A percentile compares a stretch with the other conserved stretches of the same genome.
These are phyloP conservation scores for Clarias fuscus DNA, from an alignment of 2,797 vertebrate genomes.

Conservation along the genomic window DNA sequence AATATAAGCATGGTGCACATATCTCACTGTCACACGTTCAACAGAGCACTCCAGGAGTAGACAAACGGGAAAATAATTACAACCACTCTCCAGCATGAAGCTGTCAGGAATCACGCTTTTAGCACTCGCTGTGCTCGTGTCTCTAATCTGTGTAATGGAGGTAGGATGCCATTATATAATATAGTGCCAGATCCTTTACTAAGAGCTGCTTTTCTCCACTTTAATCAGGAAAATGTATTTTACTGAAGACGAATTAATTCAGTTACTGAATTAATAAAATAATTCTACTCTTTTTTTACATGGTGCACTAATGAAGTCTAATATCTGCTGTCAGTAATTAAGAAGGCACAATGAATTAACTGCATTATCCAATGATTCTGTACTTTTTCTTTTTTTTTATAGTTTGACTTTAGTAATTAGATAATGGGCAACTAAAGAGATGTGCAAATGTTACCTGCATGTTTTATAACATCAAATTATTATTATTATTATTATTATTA, in stretches of 20 bases:
- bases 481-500: no score
- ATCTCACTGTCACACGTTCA: constrained; percentile 25
- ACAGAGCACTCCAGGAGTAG: not conserved
- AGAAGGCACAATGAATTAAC: not conserved
- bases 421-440: not conserved
- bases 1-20: constrained; percentile 58
- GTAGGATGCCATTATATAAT: constrained; percentile 57
- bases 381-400: not conserved
- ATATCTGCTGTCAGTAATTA: not conserved
- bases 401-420: not conserved
- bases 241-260: not conserved
- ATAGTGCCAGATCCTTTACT: not conserved
- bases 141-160: constrained; percentile 64
- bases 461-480: no score
- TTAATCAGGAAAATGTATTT: not conserved
- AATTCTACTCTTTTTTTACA: not conserved
- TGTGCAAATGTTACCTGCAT: not conserved
- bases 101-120: constrained; percentile 57
- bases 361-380: not conserved
- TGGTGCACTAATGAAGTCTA: not conserved
- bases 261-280: not conserved
- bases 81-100: constrained; percentile 1
- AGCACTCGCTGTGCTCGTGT: constrained; percentile 59
- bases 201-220: not conserved
- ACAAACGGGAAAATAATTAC: not conserved